Evolutionary conservation across 1,140 invertebrate genomes (phyloP).

Genomic region (Drosophila tristis): DNA sequence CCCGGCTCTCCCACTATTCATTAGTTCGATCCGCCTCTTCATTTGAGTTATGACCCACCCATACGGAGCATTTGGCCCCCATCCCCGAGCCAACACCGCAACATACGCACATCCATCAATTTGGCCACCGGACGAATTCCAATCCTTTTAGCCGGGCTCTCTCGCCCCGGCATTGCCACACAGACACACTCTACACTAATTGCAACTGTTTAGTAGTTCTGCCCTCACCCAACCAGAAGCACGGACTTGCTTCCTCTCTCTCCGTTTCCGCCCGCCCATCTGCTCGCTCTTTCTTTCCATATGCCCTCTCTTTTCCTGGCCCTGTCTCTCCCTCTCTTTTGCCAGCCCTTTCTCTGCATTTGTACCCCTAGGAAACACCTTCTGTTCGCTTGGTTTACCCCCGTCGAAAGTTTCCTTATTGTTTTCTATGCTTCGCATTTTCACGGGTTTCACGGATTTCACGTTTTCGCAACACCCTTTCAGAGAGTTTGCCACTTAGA

Average conservation of each 20-base stretch:
- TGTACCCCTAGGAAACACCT: too few relatives aligned
- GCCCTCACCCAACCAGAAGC: too few relatives aligned
- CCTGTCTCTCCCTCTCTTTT: neutral
- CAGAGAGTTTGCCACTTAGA: too few relatives aligned
- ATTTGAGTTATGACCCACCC: conserved; percentile 64
- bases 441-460: conserved; percentile 2
- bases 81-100: neutral
- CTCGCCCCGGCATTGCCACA: conserved; percentile 24
- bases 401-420: conserved; percentile 43
- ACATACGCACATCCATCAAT: conserved; percentile 38
- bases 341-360: neutral
- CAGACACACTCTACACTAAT: conserved; percentile 52
- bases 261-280: too few relatives aligned
- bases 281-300: conserved; percentile 8
- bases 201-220: conserved; percentile 61
- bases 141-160: conserved; percentile 41
- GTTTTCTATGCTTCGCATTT: conserved; percentile 63
- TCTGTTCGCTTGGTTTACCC: too few relatives aligned
- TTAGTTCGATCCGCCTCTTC: conserved; percentile 45
- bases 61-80: too few relatives aligned
- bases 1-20: conserved; percentile 39
- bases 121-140: conserved; percentile 58
- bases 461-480: neutral
- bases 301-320: neutral
- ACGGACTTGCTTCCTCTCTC: neutral